phyloP scores from a whole-genome alignment of 2,888 invertebrate genomes.

The Hirtodrosophila histrioides region DNA sequence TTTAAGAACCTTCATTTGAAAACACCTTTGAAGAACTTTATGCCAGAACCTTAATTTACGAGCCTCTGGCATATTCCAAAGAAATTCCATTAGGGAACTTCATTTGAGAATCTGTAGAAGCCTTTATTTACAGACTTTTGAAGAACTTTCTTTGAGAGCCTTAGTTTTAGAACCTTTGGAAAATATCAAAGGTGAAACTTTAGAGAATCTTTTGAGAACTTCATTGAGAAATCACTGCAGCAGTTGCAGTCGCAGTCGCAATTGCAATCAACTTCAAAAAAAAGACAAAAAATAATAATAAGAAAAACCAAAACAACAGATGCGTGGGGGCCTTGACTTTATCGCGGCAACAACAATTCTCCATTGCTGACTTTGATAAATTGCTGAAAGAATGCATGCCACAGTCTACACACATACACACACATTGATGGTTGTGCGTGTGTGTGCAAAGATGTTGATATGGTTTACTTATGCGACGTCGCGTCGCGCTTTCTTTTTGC shows the following conservation, averaged over 20 bases:
- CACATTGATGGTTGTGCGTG: neutral
- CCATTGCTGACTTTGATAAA: constrained; percentile 58
- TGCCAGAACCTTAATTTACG: no score
- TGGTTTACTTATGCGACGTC: constrained; percentile 46
- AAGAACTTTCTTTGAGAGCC: no score
- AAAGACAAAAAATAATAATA: no score
- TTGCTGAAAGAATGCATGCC: constrained; percentile 42
- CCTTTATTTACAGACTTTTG: no score
- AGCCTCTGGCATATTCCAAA: no score
- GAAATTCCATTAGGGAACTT: no score
- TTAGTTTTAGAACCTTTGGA: no score
- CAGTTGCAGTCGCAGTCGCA: constrained; percentile 16
- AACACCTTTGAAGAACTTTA: no score
- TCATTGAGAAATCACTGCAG: constrained; percentile 1
- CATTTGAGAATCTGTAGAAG: no score
- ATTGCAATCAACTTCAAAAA: constrained; percentile 18
- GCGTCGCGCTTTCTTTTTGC: constrained; percentile 39
- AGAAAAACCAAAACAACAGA: constrained; percentile 7
- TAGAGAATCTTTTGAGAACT: neutral
- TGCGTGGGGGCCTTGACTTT: constrained; percentile 35
- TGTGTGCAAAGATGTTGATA: constrained; percentile 37
- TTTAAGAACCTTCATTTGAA: neutral
- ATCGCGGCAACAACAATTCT: constrained; percentile 35
- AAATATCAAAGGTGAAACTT: no score
- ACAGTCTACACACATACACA: constrained; percentile 11